phyloP scores from a whole-genome alignment of 2,797 vertebrate genomes.

The Phrynocephalus guinanensis region DNA sequence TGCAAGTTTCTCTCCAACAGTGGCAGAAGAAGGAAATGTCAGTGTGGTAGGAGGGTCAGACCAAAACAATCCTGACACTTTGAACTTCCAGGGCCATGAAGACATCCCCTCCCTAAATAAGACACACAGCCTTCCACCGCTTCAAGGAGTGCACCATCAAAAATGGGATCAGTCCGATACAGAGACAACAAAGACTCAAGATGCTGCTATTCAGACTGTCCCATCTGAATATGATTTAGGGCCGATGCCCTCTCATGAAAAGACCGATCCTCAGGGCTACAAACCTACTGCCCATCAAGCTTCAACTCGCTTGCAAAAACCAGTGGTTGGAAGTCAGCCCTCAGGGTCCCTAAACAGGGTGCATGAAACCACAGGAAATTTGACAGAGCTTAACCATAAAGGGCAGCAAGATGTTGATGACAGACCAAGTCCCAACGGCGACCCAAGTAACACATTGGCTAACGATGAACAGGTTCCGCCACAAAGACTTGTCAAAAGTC shows the following conservation, averaged over 20 bases:
- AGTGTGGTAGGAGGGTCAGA: conserved; percentile 55
- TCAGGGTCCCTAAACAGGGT: conserved; percentile 29
- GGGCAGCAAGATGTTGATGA: conserved; percentile 33
- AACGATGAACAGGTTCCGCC: conserved; percentile 49
- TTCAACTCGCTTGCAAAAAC: conserved; percentile 44
- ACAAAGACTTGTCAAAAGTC: conserved; percentile 61
- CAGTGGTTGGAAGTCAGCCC: conserved; percentile 47
- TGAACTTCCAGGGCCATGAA: conserved; percentile 63
- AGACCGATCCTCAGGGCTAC: conserved; percentile 30
- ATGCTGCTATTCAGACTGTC: conserved; percentile 79
- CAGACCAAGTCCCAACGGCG: conserved; percentile 46
- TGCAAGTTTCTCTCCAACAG: conserved; percentile 55
- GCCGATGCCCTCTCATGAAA: conserved; percentile 40
- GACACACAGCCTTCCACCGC: conserved; percentile 49
- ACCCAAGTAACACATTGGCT: conserved; percentile 14
- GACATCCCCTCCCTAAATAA: conserved; percentile 57
- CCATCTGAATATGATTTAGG: conserved; percentile 54
- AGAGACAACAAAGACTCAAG: conserved; percentile 78
- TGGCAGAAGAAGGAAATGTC: conserved; percentile 63
- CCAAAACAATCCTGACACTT: conserved; percentile 57
- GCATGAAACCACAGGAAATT: conserved; percentile 35
- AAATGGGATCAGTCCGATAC: conserved; percentile 54
- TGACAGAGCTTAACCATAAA: conserved; percentile 49
- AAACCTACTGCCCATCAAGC: conserved; percentile 50
- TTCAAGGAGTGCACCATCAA: conserved; percentile 59